A percentile compares a stretch with the other conserved stretches of the same genome.
These are phyloP conservation scores for Phrynosoma platyrhinos DNA, from an alignment of 2,113 vertebrate genomes.

Conservation along the genomic window DNA sequence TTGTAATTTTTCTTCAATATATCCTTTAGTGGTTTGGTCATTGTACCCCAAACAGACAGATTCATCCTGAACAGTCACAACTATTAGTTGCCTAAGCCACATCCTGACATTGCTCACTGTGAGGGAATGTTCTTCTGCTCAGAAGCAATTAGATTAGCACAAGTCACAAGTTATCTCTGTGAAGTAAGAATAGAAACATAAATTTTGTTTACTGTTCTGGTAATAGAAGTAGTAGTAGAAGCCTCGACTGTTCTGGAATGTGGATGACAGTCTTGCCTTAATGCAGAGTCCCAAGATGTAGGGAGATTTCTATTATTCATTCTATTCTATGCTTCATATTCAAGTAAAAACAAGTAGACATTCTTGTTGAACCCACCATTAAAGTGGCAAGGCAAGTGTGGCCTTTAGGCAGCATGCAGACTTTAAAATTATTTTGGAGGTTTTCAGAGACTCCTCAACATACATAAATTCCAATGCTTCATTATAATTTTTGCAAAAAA, in stretches of 20 bases:
- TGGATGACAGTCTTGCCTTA: too few species aligned
- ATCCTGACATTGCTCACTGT: background rate
- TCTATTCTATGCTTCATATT: too few species aligned
- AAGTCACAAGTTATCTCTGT: background rate
- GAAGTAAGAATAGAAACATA: constrained; percentile 6
- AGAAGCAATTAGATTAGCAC: background rate
- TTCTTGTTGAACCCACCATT: too few species aligned
- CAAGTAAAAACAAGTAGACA: too few species aligned
- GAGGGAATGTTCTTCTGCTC: constrained; percentile 1
- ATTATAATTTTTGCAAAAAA: too few species aligned
- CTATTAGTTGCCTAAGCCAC: background rate
- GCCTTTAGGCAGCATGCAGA: too few species aligned
- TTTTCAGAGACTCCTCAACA: too few species aligned
- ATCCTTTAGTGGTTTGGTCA: background rate
- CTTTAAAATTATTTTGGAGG: too few species aligned
- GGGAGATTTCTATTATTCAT: too few species aligned
- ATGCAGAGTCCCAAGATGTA: too few species aligned
- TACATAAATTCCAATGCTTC: too few species aligned
- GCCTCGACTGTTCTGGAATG: background rate
- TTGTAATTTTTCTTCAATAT: background rate
- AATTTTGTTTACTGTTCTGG: background rate
- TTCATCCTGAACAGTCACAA: constrained; percentile 1
- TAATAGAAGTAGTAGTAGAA: background rate
- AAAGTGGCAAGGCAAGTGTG: too few species aligned
- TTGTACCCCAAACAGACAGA: background rate